phyloP scores from a whole-genome alignment of 2,888 invertebrate species.

The Drosophila mercatorum region DNA sequence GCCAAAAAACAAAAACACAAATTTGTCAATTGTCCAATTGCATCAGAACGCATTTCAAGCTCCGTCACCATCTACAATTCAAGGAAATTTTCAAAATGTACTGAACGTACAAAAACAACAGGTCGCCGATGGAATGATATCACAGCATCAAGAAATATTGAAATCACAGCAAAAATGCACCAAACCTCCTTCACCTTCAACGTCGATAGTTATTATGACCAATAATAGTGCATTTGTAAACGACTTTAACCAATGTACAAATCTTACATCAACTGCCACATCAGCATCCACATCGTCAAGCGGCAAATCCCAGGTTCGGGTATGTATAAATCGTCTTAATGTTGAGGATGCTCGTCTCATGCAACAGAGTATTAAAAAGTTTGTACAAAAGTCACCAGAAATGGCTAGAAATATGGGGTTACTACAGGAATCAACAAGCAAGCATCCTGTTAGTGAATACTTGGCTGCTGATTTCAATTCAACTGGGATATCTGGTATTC shows the following conservation, averaged over 20 bases:
- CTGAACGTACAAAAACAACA: slow-evolving; percentile 72
- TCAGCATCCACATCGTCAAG: slow-evolving; percentile 72
- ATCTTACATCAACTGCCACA: slow-evolving; percentile 71
- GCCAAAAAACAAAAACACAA: slow-evolving; percentile 46
- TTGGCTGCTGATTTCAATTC: slow-evolving; percentile 30
- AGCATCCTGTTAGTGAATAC: slow-evolving; percentile 48
- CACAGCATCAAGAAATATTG: slow-evolving; percentile 36
- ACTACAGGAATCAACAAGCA: slow-evolving; percentile 58
- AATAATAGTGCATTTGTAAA: slow-evolving; percentile 45
- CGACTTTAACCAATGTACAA: slow-evolving; percentile 84
- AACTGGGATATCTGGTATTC: slow-evolving; percentile 8
- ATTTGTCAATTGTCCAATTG: slow-evolving; percentile 32
- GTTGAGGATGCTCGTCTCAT: slow-evolving; percentile 87
- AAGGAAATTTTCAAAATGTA: slow-evolving; percentile 77
- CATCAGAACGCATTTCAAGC: slow-evolving; percentile 34
- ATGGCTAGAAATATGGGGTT: slow-evolving; percentile 87
- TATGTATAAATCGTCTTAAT: slow-evolving; percentile 84
- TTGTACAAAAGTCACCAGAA: slow-evolving; percentile 87
- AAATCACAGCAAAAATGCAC: slow-evolving; percentile 45
- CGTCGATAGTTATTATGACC: slow-evolving; percentile 22
- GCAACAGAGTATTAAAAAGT: slow-evolving; percentile 88
- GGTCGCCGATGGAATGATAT: slow-evolving; percentile 42
- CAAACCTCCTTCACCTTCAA: slow-evolving; percentile 52
- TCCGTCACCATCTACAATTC: slow-evolving; percentile 55
- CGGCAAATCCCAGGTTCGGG: slow-evolving; percentile 82